phyloP scores from a whole-genome alignment of 2,113 vertebrate genomes.

The Epinephelus cyanopodus region DNA sequence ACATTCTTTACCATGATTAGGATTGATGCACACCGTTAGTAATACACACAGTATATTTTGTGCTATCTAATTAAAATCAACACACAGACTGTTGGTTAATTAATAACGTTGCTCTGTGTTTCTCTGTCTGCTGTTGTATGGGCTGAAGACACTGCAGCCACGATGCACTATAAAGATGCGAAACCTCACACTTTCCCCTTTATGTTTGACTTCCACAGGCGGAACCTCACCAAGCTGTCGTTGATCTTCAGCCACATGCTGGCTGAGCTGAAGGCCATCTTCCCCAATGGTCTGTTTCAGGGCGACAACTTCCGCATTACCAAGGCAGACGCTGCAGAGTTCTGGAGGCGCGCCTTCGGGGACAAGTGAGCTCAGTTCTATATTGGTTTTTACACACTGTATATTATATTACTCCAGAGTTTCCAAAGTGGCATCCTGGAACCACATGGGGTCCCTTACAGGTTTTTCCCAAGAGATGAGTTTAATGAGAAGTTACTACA shows the following conservation, averaged over 20 bases:
- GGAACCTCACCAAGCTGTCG: constrained; percentile 97
- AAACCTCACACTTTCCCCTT: constrained; percentile 23
- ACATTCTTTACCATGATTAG: background rate
- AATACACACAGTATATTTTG: background rate
- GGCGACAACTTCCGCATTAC: constrained; percentile 98
- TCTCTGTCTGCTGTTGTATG: background rate
- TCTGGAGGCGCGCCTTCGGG: constrained; percentile 97
- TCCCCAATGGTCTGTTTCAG: constrained; percentile 96
- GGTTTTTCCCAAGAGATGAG: background rate
- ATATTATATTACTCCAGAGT: background rate
- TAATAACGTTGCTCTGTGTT: background rate
- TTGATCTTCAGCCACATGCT: constrained; percentile 99
- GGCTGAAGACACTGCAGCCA: background rate
- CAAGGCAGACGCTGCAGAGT: constrained; percentile 98
- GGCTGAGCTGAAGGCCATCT: constrained; percentile 98
- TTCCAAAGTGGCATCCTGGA: constrained; percentile 2
- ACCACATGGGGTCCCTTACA: background rate
- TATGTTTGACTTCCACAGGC: constrained; percentile 77
- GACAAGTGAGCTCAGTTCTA: constrained; percentile 91
- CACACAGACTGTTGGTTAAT: background rate
- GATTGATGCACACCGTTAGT: background rate
- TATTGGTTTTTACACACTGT: background rate
- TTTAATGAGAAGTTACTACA: background rate
- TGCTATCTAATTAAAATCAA: background rate
- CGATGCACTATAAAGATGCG: background rate